Evolutionary conservation across 2,113 vertebrate genomes (phyloP).

Genomic region (Peucedramus taeniatus): DNA sequence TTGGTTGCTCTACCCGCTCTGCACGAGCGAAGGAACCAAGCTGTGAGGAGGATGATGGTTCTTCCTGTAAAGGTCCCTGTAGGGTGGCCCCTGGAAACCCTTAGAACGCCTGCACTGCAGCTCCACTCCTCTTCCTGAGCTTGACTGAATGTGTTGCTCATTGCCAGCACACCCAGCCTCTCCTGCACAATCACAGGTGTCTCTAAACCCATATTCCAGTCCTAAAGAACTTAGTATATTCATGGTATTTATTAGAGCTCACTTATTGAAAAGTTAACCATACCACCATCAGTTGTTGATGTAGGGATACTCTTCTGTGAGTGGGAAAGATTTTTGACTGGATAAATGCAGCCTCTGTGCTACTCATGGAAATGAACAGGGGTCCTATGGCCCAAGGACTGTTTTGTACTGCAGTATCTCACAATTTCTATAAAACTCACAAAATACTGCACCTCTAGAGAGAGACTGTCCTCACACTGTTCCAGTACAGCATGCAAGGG

Average conservation of each 20-base stretch:
- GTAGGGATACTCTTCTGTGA: neutral
- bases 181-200: neutral
- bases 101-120: neutral
- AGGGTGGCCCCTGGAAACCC: neutral
- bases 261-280: neutral
- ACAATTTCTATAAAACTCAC: neutral
- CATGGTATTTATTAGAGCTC: neutral
- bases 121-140: neutral
- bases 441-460: neutral
- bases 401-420: neutral
- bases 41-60: neutral
- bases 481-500: fast-evolving
- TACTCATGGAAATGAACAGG: neutral
- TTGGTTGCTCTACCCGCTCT: fast-evolving
- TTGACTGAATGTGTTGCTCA: neutral
- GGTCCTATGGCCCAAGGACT: neutral
- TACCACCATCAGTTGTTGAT: neutral
- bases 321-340: neutral
- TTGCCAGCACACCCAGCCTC: neutral
- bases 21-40: fast-evolving
- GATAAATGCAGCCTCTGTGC: neutral
- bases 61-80: neutral
- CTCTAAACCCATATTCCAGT: neutral
- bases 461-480: neutral
- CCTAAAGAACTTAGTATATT: neutral